Percentiles rank a stretch among this genome's conserved stretches.
Evolutionary conservation across 2,797 vertebrate genomes (phyloP).

Genomic region (Otolemur crassicaudatus): DNA sequence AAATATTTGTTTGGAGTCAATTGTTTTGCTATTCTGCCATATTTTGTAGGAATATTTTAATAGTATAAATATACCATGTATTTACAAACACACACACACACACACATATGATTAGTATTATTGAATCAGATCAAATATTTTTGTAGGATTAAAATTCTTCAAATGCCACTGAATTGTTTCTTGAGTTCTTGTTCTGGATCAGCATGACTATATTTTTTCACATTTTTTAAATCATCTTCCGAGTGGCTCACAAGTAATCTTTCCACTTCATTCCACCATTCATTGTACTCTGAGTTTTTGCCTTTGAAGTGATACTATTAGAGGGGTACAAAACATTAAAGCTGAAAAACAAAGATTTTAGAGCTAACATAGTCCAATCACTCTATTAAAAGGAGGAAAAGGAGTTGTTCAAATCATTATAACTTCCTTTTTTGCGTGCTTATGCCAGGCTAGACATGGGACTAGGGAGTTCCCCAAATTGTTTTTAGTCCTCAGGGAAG

Average conservation of each 20-base stretch:
- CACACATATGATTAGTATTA: neutral
- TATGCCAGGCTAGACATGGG: neutral
- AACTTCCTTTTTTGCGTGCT: neutral
- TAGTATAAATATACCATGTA: neutral
- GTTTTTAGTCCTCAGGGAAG: neutral
- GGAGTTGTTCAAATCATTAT: neutral
- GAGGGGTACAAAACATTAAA: neutral
- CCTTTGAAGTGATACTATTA: neutral
- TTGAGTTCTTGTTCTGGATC: neutral
- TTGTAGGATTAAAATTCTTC: neutral
- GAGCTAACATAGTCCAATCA: neutral
- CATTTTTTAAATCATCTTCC: neutral
- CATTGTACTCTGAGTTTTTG: neutral
- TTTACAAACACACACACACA: neutral
- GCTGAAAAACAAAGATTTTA: neutral
- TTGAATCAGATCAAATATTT: neutral
- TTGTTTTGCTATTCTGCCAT: neutral
- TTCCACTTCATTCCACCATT: neutral
- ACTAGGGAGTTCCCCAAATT: neutral
- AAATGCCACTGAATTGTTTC: neutral
- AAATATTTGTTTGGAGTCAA: neutral
- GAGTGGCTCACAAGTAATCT: neutral
- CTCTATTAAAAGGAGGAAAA: neutral
- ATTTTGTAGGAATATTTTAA: neutral
- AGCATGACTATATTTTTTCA: neutral